Evolutionary conservation across 2,113 vertebrate species (phyloP).

Genomic region (Melospiza melodia): DNA sequence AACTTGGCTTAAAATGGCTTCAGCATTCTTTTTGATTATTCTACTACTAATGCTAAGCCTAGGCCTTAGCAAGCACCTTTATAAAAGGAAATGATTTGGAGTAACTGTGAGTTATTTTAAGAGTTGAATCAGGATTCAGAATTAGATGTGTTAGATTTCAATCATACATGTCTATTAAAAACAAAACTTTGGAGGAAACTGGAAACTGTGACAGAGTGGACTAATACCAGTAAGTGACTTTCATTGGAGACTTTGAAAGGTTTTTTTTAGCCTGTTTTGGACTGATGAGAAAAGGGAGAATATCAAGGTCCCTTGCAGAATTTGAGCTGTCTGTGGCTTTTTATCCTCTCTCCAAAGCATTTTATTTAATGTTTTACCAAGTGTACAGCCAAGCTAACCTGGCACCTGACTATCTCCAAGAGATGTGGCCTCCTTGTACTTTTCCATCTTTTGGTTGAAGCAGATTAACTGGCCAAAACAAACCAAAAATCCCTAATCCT

Average conservation of each 20-base stretch:
- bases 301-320: neutral
- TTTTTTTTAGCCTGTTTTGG: neutral
- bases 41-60: neutral
- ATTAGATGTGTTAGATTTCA: neutral
- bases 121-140: neutral
- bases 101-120: neutral
- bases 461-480: neutral
- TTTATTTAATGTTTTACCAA: neutral
- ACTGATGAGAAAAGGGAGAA: neutral
- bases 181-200: neutral
- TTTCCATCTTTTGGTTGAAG: neutral
- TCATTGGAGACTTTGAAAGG: neutral
- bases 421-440: neutral
- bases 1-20: neutral
- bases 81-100: neutral
- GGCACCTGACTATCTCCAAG: neutral
- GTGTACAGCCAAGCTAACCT: neutral
- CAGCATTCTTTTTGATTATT: neutral
- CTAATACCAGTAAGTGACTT: neutral
- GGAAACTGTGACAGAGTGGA: neutral
- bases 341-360: neutral
- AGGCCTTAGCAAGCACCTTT: neutral
- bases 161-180: neutral
- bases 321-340: neutral
- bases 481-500: neutral